Evolutionary conservation across 2,113 vertebrate genomes (phyloP).

Genomic region (Megalops atlanticus): DNA sequence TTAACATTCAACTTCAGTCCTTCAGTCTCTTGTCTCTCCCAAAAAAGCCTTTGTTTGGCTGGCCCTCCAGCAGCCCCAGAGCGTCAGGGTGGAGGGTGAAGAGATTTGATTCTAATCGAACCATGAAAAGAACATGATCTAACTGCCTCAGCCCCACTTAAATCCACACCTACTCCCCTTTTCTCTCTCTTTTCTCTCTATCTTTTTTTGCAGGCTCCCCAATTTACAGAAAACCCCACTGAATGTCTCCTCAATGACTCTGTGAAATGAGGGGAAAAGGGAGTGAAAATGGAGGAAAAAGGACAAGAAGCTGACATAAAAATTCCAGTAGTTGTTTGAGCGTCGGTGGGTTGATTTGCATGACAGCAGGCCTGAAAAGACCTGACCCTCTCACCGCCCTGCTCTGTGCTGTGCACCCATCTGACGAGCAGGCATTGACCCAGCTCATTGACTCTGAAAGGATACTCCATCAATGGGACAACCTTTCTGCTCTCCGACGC

Average conservation of each 20-base stretch:
- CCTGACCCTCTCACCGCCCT: no score
- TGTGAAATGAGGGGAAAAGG: conserved; percentile 43
- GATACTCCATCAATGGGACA: conserved; percentile 93
- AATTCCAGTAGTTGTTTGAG: conserved; percentile 99
- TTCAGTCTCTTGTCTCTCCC: conserved; percentile 87
- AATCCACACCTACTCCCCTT: conserved; percentile 91
- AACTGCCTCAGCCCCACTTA: conserved; percentile 98
- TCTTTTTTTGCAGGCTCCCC: conserved; percentile 95
- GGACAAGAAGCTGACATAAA: conserved; percentile 95
- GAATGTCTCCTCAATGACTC: conserved; percentile 99
- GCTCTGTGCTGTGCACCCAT: no score
- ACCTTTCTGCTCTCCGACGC: conserved; percentile 76
- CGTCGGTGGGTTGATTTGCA: conserved; percentile 95
- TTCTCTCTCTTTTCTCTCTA: conserved; percentile 57
- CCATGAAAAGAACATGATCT: conserved; percentile 99
- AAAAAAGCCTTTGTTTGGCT: conserved; percentile 89
- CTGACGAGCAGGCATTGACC: conserved; percentile 95
- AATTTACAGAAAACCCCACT: conserved; percentile 96
- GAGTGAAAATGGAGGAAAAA: conserved; percentile 66
- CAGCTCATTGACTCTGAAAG: conserved; percentile 98
- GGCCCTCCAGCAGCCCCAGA: conserved; percentile 89
- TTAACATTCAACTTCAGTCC: conserved; percentile 98
- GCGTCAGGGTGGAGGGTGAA: conserved; percentile 75
- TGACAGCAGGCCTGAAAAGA: conserved; percentile 95
- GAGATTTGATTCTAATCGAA: conserved; percentile 99